Conservation (phyloP, 2,888 invertebrate species). For the Laspeyria flexula region DNA sequence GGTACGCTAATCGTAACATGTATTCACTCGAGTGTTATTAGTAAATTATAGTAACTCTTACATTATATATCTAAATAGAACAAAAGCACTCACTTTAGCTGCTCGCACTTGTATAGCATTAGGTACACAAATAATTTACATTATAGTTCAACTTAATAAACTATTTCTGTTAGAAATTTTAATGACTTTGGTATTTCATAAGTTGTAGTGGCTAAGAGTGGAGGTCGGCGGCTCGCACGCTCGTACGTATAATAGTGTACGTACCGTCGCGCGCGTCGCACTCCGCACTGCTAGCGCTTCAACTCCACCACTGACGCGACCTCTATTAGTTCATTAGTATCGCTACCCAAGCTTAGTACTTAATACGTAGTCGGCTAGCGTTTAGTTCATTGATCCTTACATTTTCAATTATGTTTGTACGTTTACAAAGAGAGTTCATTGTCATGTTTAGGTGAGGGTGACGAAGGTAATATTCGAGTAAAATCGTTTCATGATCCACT, state of each 20-base stretch:
- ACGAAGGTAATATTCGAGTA: constrained; percentile 81
- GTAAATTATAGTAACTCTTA: constrained; percentile 66
- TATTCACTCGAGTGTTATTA: constrained; percentile 53
- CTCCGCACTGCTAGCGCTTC: constrained; percentile 21
- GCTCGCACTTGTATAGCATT: constrained; percentile 85
- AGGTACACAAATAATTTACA: constrained; percentile 76
- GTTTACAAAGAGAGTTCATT: constrained; percentile 86
- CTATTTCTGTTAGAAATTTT: constrained; percentile 80
- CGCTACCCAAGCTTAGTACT: constrained; percentile 69
- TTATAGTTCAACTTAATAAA: constrained; percentile 73
- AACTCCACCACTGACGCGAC: constrained; percentile 38
- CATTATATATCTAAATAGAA: constrained; percentile 69
- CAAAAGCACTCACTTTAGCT: constrained; percentile 75
- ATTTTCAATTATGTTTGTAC: constrained; percentile 81
- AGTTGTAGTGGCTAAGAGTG: constrained; percentile 47
- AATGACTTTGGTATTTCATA: constrained; percentile 83
- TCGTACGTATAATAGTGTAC: constrained; percentile 1
- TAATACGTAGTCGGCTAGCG: constrained; percentile 78
- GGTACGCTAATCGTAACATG: constrained; percentile 55
- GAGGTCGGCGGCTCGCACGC: not conserved
- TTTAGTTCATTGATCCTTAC: constrained; percentile 76
- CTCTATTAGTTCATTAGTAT: constrained; percentile 46
- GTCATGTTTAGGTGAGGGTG: constrained; percentile 81
- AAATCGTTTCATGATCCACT: constrained; percentile 73
- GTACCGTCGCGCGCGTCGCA: constrained; percentile 3